phyloP scores from a whole-genome alignment of 1,140 invertebrate genomes.

The Brachionus koreanus region DNA sequence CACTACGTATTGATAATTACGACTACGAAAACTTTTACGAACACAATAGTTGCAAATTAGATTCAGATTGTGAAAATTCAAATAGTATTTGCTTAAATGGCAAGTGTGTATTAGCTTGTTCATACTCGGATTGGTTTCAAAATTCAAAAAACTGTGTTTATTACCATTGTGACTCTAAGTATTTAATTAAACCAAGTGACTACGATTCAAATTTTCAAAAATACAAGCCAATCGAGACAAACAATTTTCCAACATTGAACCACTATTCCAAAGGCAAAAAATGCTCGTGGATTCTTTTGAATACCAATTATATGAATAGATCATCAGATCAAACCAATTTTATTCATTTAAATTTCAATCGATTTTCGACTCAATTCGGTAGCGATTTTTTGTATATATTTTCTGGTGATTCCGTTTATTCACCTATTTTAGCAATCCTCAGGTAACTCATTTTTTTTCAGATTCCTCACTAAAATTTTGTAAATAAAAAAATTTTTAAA shows the following conservation, averaged over 20 bases:
- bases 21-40: background rate
- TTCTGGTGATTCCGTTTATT: conserved; percentile 36
- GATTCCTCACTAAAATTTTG: too few relatives aligned
- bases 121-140: background rate
- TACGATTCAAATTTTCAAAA: background rate
- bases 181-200: background rate
- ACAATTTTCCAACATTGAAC: background rate
- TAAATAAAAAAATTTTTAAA: too few relatives aligned
- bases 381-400: conserved; percentile 37
- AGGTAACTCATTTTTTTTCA: background rate
- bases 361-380: conserved; percentile 16
- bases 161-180: conserved; percentile 15
- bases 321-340: background rate
- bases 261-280: conserved; percentile 11
- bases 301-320: background rate
- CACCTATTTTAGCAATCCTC: background rate
- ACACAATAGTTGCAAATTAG: background rate
- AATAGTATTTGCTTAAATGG: conserved; percentile 19
- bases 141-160: background rate
- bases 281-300: conserved; percentile 19
- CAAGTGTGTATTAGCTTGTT: background rate
- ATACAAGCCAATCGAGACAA: background rate
- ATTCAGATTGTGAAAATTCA: background rate
- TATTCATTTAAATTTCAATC: background rate
- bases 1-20: background rate